phyloP scores from a whole-genome alignment of 1,140 invertebrate species.

The Ceratosolen fusciceps region DNA sequence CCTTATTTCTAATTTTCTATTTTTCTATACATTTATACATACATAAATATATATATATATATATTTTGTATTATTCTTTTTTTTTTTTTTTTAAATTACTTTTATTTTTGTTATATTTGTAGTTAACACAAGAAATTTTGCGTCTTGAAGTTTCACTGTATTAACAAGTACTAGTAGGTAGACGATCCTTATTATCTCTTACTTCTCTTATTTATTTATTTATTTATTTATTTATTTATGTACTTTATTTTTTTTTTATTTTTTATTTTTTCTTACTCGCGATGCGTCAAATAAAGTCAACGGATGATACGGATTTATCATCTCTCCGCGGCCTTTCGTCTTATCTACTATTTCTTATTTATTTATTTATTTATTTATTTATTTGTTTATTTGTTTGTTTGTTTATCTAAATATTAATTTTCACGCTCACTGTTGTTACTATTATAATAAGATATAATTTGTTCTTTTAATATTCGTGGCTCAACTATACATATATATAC shows the following conservation, averaged over 20 bases:
- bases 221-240: too few species aligned
- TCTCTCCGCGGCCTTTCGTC: slow-evolving; percentile 33
- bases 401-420: neutral
- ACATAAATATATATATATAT: too few species aligned
- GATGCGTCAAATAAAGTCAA: slow-evolving; percentile 35
- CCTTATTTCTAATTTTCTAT: neutral
- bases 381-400: slow-evolving; percentile 5
- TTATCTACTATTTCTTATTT: too few species aligned
- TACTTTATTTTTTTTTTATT: too few species aligned
- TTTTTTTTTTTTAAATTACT: too few species aligned
- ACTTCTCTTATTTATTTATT: neutral
- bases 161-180: slow-evolving; percentile 31
- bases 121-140: slow-evolving; percentile 42
- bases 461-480: slow-evolving; percentile 22
- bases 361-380: neutral
- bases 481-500: too few species aligned
- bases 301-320: slow-evolving; percentile 43
- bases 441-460: too few species aligned
- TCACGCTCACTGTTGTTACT: neutral
- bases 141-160: slow-evolving; percentile 9
- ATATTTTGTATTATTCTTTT: too few species aligned
- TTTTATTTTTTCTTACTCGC: neutral
- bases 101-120: slow-evolving; percentile 37
- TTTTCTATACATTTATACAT: too few species aligned
- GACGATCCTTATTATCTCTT: neutral